These are phyloP conservation scores for Ceyx cyanopectus DNA, from an alignment of 2,113 vertebrate genomes.

Conservation along the genomic window DNA sequence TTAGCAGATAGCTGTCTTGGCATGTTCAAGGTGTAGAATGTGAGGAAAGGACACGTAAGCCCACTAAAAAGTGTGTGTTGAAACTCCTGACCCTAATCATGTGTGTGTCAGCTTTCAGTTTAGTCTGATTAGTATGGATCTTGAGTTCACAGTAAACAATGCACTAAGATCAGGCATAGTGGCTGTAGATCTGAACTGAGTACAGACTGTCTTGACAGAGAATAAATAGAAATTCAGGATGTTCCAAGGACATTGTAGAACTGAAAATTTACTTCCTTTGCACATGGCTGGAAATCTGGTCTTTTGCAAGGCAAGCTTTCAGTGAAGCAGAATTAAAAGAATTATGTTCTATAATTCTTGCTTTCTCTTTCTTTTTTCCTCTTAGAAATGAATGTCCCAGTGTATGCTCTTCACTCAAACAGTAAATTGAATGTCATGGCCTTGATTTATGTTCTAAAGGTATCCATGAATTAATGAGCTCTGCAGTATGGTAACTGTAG, in stretches of 20 bases:
- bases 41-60: background rate
- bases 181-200: background rate
- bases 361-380: background rate
- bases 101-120: background rate
- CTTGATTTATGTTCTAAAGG: background rate
- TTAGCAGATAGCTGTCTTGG: background rate
- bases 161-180: background rate
- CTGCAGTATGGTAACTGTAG: background rate
- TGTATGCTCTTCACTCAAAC: background rate
- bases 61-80: background rate
- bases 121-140: background rate
- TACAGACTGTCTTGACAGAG: background rate
- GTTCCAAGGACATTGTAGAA: background rate
- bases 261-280: background rate
- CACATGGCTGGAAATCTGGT: background rate
- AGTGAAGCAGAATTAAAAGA: background rate
- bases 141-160: background rate
- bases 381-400: background rate
- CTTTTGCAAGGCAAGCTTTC: background rate
- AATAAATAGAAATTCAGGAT: background rate
- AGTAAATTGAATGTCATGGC: background rate
- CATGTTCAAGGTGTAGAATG: background rate
- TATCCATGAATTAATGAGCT: background rate
- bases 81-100: background rate
- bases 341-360: background rate